Conservation (phyloP, 2,797 vertebrate genomes). For the Falco columbarius region DNA sequence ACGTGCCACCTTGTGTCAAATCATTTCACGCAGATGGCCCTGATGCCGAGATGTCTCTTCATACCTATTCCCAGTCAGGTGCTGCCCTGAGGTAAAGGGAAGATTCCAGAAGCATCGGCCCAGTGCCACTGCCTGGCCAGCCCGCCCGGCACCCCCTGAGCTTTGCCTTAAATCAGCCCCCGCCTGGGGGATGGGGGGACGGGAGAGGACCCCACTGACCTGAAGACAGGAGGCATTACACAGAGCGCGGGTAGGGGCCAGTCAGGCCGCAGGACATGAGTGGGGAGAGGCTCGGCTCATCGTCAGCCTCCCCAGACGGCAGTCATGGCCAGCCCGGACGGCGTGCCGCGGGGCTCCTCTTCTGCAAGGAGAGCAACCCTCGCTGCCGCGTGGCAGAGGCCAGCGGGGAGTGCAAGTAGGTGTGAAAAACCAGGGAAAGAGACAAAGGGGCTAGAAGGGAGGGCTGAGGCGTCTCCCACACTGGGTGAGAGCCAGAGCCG, state of each 20-base stretch:
- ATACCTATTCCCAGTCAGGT: not conserved
- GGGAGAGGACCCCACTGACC: not conserved
- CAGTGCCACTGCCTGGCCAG: fast-evolving
- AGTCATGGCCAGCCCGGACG: not conserved
- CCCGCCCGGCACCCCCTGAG: not conserved
- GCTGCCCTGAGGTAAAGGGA: not conserved
- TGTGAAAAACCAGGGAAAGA: not conserved
- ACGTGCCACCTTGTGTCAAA: fast-evolving
- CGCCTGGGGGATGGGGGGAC: fast-evolving
- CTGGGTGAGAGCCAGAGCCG: not conserved
- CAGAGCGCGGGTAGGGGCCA: not conserved
- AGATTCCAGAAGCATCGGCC: fast-evolving
- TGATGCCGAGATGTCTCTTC: not conserved
- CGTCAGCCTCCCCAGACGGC: not conserved
- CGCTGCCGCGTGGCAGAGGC: fast-evolving
- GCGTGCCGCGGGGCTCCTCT: fast-evolving
- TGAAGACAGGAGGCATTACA: not conserved
- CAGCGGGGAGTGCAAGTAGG: fast-evolving
- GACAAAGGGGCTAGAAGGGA: not conserved
- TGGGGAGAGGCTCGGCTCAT: fast-evolving
- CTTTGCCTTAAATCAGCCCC: not conserved
- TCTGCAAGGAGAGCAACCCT: not conserved
- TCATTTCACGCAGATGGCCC: not conserved
- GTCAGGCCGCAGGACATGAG: not conserved
- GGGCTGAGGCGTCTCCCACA: not conserved